Percentiles rank a stretch among this genome's conserved stretches.
Conservation (phyloP, 2,113 vertebrate species). For the Oryctolagus cuniculus region mOryCun1.1 NC_091434.1:125286001-125286500, state of each 20-base stretch:
- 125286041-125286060: background rate
- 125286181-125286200: slow-evolving; percentile 56
- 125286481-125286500: background rate
- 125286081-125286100: background rate
- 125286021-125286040: background rate
- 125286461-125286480: background rate
- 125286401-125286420: background rate
- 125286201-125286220: slow-evolving; percentile 35
- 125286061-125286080: fast-evolving
- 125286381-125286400: background rate
- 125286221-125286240: background rate
- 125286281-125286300: background rate
- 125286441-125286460: background rate
- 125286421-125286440: background rate
- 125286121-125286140: fast-evolving
- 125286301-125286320: slow-evolving; percentile 46
- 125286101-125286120: fast-evolving
- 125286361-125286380: background rate
- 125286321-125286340: slow-evolving; percentile 64
- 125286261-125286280: slow-evolving; percentile 39
- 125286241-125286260: slow-evolving; percentile 46
- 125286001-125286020: background rate
- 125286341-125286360: slow-evolving; percentile 31
- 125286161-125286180: background rate
- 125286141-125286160: background rate